Conservation (phyloP, 2,888 invertebrate genomes). For the Phyllotreta striolata region DNA sequence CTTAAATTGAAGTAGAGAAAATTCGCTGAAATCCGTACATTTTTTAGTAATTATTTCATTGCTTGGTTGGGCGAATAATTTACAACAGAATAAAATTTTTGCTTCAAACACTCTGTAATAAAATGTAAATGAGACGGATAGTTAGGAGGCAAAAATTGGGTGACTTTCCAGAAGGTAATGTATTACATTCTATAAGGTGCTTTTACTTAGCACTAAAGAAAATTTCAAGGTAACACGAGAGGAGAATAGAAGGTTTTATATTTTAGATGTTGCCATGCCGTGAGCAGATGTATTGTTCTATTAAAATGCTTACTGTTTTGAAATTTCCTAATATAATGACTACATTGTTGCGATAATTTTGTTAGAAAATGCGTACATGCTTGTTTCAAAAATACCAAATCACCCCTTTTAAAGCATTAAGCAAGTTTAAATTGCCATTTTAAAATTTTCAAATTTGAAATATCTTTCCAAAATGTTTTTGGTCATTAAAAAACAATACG, state of each 20-base stretch:
- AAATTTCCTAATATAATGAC: constrained; percentile 11
- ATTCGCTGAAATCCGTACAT: too few relatives aligned
- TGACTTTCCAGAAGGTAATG: constrained; percentile 43
- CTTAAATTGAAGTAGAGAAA: too few relatives aligned
- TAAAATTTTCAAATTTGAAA: too few relatives aligned
- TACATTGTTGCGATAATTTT: background rate
- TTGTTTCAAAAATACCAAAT: constrained; percentile 10
- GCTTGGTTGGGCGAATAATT: too few relatives aligned
- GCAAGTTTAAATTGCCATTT: too few relatives aligned
- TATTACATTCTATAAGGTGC: constrained; percentile 43
- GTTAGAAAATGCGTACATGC: too few relatives aligned
- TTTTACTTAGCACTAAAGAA: constrained; percentile 46
- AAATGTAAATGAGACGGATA: constrained; percentile 34
- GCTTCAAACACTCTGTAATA: constrained; percentile 14
- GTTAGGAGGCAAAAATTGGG: constrained; percentile 46
- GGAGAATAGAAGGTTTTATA: constrained; percentile 34
- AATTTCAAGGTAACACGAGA: constrained; percentile 46
- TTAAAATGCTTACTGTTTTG: constrained; percentile 4
- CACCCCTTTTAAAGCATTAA: background rate
- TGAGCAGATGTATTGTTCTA: constrained; percentile 12
- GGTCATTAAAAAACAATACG: too few relatives aligned
- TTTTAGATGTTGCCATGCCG: constrained; percentile 25
- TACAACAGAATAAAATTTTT: background rate
- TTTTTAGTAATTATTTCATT: too few relatives aligned
- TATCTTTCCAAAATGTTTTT: too few relatives aligned